Conservation (phyloP, 2,888 invertebrate species). For the Chymomyza fuscimana region DNA sequence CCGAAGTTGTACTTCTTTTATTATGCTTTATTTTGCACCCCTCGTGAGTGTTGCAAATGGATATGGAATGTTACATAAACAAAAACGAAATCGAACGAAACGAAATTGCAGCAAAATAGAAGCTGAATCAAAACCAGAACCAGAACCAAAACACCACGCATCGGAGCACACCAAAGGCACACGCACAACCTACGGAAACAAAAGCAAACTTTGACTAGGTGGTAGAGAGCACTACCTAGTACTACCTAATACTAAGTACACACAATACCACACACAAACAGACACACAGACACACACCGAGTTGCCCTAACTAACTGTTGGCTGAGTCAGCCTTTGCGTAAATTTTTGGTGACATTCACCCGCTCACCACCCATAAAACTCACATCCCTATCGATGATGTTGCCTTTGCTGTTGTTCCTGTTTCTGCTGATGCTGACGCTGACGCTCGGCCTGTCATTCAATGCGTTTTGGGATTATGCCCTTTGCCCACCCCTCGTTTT, state of each 20-base stretch:
- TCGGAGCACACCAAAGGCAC: background rate
- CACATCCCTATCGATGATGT: conserved; percentile 11
- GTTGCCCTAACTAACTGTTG: conserved; percentile 20
- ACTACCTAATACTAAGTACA: background rate
- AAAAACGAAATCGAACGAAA: conserved; percentile 24
- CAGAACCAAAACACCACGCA: conserved; percentile 5
- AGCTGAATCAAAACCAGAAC: conserved; percentile 11
- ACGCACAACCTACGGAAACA: background rate
- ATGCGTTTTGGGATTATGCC: conserved; percentile 50
- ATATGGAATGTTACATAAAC: conserved; percentile 69
- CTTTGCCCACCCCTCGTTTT: conserved; percentile 20
- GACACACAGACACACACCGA: conserved; percentile 8
- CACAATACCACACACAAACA: background rate
- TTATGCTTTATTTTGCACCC: conserved; percentile 29
- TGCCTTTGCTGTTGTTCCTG: conserved; percentile 19
- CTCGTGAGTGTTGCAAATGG: conserved; percentile 56
- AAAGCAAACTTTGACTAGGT: conserved; percentile 19
- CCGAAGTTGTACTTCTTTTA: background rate
- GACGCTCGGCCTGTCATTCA: conserved; percentile 28
- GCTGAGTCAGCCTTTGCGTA: conserved; percentile 26
- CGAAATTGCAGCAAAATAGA: conserved; percentile 19
- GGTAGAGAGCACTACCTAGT: background rate
- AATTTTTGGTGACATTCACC: conserved; percentile 8
- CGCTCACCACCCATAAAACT: conserved; percentile 1
- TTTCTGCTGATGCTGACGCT: conserved; percentile 3